Base-by-base conservation (phyloP, 2,888 invertebrate genomes). In the Cynaeus angustus region DNA sequence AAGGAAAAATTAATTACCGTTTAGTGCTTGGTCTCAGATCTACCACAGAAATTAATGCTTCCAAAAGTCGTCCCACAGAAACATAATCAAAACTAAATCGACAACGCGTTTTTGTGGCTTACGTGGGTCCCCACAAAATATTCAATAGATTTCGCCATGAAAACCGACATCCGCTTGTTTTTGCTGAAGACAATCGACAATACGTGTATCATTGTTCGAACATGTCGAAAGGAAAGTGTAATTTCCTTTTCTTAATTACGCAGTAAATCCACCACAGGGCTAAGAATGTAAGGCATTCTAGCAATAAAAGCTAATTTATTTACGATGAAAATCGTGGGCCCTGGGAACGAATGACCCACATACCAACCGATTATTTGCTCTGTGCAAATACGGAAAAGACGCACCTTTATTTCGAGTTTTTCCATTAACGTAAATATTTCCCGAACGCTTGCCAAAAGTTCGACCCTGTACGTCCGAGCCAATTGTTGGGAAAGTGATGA, bases 331-430 rank as follows among this genome's bases (percentile, higher is more conserved):
- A 59, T 59, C 28, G 45, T 46, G 45, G 28, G 46, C 14, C 46
- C 46, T 21, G 10, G 59, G 59, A 45, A 58, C 26, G 45, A 43
- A 26, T 58, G 58, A 58, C 58, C 58, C 58, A 58, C 41, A 58
- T 58, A 58, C 58, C 58, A 7, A 37, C 10, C 58, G 58, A 41
- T 58, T 58, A 58, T 58, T 41, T 58, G 58, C 41, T 58, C 58
- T 28, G 41, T 38, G 45, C 43, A 58, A 58, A 58, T 28, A 58
- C 10, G 43, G 37, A 16, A 9, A 16, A 38, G 55, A 55, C 58
- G 28, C 58, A 58, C 43, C 58, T 59, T 33, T 56, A 13, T 53
- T 53, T n/a, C 53, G 28, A 50, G 30, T 37, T 53, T 33, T 53
- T 16, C 30, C 9, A 14, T 30, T 52, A 9, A 16, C 16, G 55